Base-by-base conservation (phyloP, 2,113 vertebrate species). In the Puma concolor region DNA sequence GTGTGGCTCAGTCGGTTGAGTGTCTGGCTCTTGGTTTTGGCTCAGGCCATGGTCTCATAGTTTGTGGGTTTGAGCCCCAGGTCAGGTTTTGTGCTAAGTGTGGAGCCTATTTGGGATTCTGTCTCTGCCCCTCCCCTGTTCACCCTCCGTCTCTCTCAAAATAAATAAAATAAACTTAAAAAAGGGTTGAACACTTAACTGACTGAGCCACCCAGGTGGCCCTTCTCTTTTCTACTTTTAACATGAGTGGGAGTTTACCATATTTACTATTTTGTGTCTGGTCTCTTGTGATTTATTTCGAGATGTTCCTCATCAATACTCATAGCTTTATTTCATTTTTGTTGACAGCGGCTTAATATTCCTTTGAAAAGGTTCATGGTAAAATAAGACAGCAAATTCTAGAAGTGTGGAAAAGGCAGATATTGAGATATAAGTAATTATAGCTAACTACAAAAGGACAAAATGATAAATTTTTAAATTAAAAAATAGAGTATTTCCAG, bases 351-450 rank as follows among this genome's bases (percentile, higher is more conserved):
- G 29, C 12, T 89, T 97, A 86, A n/a, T 90, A 76, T 52, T 95
- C 33, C 10, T 72, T 90, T 88, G 69, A 44, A 44, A 77, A 88
- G 5, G 6, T n/a, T 91, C 25, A 41, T 63, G 84, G 25, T 95
- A 93, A 94, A 96, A 64, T 79, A 50, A 90, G 77, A 89, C 15
- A 66, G 38, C 12, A 76, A 81, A 81, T 93, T 69, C 76, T 66
- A 48, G 25, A 95, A 90, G 1, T 64, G 17, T 36, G 36, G 69
- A 74, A 29, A 80, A 88, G n/a, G 29, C 9, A 87, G 16, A 79
- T 60, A 57, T 48, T 94, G 38, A 74, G 74, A 31, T 36, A 27
- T 0, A 81, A 74, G 10, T 94, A 89, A 83, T 76, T 25, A 13
- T 54, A 89, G 48, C 4, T 92, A 63, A 76, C 14, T 94, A 31